Evolutionary conservation across 2,888 invertebrate species (phyloP), one percentile per base, ranked within the genome.

Genomic region (Nineta flava): DNA sequence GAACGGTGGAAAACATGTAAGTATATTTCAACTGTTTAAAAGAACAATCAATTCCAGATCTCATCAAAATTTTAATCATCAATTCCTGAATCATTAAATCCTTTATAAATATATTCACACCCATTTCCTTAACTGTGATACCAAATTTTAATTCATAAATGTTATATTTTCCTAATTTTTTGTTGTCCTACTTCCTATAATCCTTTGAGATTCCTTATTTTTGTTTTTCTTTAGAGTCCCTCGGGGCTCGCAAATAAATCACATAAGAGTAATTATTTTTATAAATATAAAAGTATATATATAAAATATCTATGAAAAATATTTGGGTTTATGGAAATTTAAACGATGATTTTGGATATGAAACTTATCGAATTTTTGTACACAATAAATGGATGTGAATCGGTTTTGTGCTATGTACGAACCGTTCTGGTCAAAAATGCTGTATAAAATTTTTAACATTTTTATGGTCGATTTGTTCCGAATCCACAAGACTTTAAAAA

Each of bases 171-270:
- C 31, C 31, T 32, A 48, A 19, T 9, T 40, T 17, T 21, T 21
- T 21, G 12, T 32, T 5, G 9, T 34, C 43, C 43, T 44, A 17
- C 26, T 43, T 13, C 15, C 16, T 44, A 35, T 13, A 40, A 38
- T 46, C 53, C 32, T 38, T 19, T 19, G n/a, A n/a, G n/a, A 19
- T 19, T 19, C 5, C 19, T 19, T 19, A 19, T 19, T 19, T 38
- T 13, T 53, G 51, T 49, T 50, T 45, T 46, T 48, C 47, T 50
- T 19, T 48, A 44, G 53, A 51, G 52, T 49, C 53, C 50, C 47
- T 43, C 17, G n/a, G 44, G 51, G 52, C 49, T 51, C 52, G 44
- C 53, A 50, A 52, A 49, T 46, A 32, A 35, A 43, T 50, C 50
- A 35, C 48, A 15, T 47, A 51, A 49, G 51, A 49, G 52, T 49